phyloP scores from a whole-genome alignment of 2,888 invertebrate species.

The Clanis bilineata region DNA sequence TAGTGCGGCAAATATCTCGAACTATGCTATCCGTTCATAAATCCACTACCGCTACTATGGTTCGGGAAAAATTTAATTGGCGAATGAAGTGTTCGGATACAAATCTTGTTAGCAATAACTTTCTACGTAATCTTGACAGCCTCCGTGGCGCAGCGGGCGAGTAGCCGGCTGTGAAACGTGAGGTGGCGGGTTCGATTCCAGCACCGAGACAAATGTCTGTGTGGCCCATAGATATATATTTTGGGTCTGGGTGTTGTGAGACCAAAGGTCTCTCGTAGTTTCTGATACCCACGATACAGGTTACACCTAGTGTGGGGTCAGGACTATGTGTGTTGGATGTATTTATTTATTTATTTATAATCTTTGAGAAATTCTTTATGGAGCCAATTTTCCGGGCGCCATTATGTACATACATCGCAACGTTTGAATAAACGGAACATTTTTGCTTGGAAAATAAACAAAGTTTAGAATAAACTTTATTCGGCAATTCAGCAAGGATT shows the following conservation, averaged over 20 bases:
- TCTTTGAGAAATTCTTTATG: background rate
- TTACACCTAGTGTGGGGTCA: too few species aligned
- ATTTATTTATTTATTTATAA: too few species aligned
- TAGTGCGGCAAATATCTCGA: constrained; percentile 78
- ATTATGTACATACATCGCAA: constrained; percentile 12
- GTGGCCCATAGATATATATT: too few species aligned
- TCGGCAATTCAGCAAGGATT: constrained; percentile 41
- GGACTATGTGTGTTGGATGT: too few species aligned
- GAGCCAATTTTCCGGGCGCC: background rate
- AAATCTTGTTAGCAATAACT: constrained; percentile 12
- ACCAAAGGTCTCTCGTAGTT: too few species aligned
- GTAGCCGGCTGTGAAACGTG: too few species aligned
- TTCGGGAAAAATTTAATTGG: constrained; percentile 16
- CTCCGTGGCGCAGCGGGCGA: too few species aligned
- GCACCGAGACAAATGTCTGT: too few species aligned
- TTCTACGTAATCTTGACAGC: constrained; percentile 7
- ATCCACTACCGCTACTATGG: constrained; percentile 46
- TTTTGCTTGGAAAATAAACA: constrained; percentile 11
- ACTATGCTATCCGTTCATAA: constrained; percentile 73
- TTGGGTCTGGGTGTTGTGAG: too few species aligned
- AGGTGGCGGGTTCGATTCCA: too few species aligned
- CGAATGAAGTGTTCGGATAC: background rate
- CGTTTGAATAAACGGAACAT: constrained; percentile 9
- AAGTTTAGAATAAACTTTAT: constrained; percentile 16
- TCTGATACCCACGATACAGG: too few species aligned